Evolutionary conservation across 2,113 vertebrate genomes (phyloP).

Genomic region (Euleptes europaea): DNA sequence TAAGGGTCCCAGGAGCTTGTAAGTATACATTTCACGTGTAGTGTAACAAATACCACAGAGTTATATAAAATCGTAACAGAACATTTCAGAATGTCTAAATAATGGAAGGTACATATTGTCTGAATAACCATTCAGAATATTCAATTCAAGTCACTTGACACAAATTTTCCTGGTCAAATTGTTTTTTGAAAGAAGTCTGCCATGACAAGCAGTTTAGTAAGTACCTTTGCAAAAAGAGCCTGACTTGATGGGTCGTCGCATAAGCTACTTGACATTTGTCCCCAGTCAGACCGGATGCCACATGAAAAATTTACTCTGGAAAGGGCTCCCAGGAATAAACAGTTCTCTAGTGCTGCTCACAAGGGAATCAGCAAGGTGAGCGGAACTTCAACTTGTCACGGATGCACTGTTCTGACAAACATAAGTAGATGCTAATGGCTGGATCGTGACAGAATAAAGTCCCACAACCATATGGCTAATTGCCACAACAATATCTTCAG

Average conservation of each 20-base stretch:
- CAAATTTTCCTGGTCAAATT: slow-evolving; percentile 74
- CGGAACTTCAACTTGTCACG: slow-evolving; percentile 96
- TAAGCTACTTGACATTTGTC: slow-evolving; percentile 91
- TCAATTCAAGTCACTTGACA: slow-evolving; percentile 63
- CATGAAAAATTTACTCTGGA: slow-evolving; percentile 91
- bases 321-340: slow-evolving; percentile 87
- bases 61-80: slow-evolving; percentile 46
- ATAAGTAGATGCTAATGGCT: slow-evolving; percentile 99
- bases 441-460: slow-evolving; percentile 99
- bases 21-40: slow-evolving; percentile 46
- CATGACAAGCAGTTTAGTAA: slow-evolving; percentile 65
- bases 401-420: slow-evolving; percentile 98
- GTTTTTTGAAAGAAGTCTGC: slow-evolving; percentile 60
- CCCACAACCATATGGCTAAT: slow-evolving; percentile 99
- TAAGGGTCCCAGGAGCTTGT: slow-evolving; percentile 39
- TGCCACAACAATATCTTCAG: slow-evolving; percentile 99
- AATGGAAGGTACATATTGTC: slow-evolving; percentile 58
- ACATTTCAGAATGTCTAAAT: slow-evolving; percentile 69
- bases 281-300: slow-evolving; percentile 87
- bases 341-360: slow-evolving; percentile 84
- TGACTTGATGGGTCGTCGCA: slow-evolving; percentile 82
- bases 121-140: slow-evolving; percentile 57
- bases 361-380: slow-evolving; percentile 96
- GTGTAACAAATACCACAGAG: slow-evolving; percentile 38
- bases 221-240: slow-evolving; percentile 67